Evolutionary conservation across 2,888 invertebrate genomes (phyloP).

Genomic region (Drosophila colorata): DNA sequence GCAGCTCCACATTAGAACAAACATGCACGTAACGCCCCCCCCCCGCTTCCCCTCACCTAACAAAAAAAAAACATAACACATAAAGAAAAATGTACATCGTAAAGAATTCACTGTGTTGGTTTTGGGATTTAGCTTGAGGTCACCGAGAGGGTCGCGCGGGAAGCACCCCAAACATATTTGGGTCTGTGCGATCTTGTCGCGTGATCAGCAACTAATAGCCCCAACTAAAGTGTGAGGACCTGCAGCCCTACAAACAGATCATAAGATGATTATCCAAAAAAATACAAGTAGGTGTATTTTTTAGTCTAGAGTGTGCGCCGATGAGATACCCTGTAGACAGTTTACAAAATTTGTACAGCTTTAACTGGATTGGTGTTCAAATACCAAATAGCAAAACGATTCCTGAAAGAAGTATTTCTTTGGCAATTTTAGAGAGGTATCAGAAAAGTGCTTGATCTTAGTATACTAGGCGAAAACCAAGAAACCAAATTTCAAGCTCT

Average conservation of each 20-base stretch:
- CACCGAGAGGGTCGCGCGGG: neutral
- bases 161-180: conserved; percentile 16
- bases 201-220: conserved; percentile 59
- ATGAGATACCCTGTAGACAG: neutral
- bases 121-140: conserved; percentile 13
- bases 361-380: too few relatives aligned
- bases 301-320: neutral
- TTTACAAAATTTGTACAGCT: neutral
- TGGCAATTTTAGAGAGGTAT: too few relatives aligned
- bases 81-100: conserved; percentile 26
- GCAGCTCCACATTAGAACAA: conserved; percentile 42
- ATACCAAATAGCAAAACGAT: too few relatives aligned
- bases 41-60: too few relatives aligned
- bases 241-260: conserved; percentile 17
- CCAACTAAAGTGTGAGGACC: conserved; percentile 52
- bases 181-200: conserved; percentile 61
- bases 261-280: conserved; percentile 17
- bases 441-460: too few relatives aligned
- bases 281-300: neutral
- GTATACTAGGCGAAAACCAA: too few relatives aligned
- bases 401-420: too few relatives aligned
- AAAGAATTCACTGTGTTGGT: conserved; percentile 19
- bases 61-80: conserved; percentile 1
- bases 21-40: conserved; percentile 55
- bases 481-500: too few relatives aligned